Base-by-base conservation (phyloP, 2,888 invertebrate species). In the Harpagoxenus sublaevis region DNA sequence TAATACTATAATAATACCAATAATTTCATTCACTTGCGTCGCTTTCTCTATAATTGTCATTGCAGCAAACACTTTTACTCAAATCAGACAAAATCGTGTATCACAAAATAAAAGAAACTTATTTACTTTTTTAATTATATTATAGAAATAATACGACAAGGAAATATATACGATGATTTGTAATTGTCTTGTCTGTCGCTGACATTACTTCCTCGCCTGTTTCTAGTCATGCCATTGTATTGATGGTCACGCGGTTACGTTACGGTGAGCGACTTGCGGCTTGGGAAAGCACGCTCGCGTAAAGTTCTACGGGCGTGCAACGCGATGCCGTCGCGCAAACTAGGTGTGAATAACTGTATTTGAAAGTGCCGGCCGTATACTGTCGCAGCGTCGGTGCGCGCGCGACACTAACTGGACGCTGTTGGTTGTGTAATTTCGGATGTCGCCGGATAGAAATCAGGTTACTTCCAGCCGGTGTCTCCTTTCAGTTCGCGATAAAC, bases 301-400 rank as follows among this genome's bases (percentile, higher is more conserved):
- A 82, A 79, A 82, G 77, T 75, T 63, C 65, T 77, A 5, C 66
- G 78, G 48, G 39, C 78, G 57, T 55, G 63, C 75, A 55, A 57
- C 66, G 60, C 83, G 42, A 60, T 28, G 48, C 60, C 65, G 68
- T 65, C 79, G 84, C 74, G 75, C 60, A 84, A 86, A 86, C 86
- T 83, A 85, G 82, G 77, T 85, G 82, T 83, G 66, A 84, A 86
- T 86, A 81, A 86, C 86, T 75, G 86, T 86, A 84, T 86, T 87
- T 84, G 84, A 86, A 86, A 87, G 86, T 86, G 82, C 70, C 71
- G 60, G 15, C 81, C 75, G 48, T 23, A 35, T 0, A 23, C 57
- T 12, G 78, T 60, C 57, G 28, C 39, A 23, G 48, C 53, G 70
- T 39, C 28, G 53, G 57, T 42, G 70, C 42, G 45, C 53, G 79